Evolutionary conservation across 30 jellyfish, hydroid and myxozoan genomes (phyloP).

Genomic region (Catostylus mosaicus): DNA sequence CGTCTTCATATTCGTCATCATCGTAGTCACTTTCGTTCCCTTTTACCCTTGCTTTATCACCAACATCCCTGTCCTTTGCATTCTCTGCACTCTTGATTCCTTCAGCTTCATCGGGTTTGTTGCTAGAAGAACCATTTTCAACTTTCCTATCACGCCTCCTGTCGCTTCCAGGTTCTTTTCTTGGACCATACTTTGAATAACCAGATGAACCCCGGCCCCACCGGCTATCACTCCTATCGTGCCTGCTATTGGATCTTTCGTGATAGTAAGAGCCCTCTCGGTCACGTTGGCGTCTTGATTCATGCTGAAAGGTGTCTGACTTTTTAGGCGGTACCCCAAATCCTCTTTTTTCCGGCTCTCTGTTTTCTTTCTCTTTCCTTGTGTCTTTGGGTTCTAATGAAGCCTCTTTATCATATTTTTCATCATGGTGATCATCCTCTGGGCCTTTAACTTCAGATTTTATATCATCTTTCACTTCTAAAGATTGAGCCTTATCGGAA

Average conservation of each 20-base stretch:
- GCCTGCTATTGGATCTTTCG: not conserved
- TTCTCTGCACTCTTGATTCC: constrained; percentile 6
- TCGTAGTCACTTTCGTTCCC: constrained; percentile 11
- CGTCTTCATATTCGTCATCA: constrained; percentile 34
- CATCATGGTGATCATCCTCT: not conserved
- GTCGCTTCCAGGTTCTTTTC: not conserved
- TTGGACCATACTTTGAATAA: not conserved
- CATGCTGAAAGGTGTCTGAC: not conserved
- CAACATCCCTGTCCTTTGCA: constrained; percentile 6
- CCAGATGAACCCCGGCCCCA: constrained; percentile 33
- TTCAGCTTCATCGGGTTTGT: constrained; percentile 4
- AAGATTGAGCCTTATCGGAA: constrained; percentile 42
- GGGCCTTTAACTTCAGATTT: constrained; percentile 16
- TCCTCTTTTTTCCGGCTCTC: constrained; percentile 33
- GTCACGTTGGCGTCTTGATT: constrained; percentile 9
- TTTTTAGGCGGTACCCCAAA: constrained; percentile 20
- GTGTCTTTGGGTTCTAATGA: not conserved
- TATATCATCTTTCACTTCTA: constrained; percentile 23
- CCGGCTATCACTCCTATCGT: constrained; percentile 13
- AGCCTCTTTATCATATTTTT: constrained; percentile 10
- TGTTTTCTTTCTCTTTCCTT: constrained; percentile 37
- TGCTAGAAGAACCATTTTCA: not conserved
- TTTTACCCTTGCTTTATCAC: constrained; percentile 2
- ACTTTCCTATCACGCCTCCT: constrained; percentile 4
- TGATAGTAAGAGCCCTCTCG: not conserved